phyloP scores from a whole-genome alignment of 2,888 invertebrate species.

The Acleris laterana region DNA sequence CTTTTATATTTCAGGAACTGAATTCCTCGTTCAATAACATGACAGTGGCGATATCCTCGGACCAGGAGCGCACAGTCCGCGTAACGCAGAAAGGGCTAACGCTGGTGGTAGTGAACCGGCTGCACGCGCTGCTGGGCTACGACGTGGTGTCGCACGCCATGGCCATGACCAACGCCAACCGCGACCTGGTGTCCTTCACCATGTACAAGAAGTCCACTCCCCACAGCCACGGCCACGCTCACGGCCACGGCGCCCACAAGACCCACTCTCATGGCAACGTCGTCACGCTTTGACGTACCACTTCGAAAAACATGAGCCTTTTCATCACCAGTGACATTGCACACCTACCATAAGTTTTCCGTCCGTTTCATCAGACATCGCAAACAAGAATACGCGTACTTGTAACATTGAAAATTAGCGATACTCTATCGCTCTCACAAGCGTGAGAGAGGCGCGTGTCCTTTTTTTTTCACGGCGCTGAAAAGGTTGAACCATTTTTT shows the following conservation, averaged over 20 bases:
- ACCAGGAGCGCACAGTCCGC: conserved; percentile 67
- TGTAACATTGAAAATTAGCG: too few species aligned
- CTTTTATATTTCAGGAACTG: conserved; percentile 62
- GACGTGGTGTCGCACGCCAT: conserved; percentile 80
- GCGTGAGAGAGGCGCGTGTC: too few species aligned
- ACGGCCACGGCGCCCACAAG: conserved; percentile 53
- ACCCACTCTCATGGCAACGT: conserved; percentile 60
- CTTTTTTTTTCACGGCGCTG: too few species aligned
- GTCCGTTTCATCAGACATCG: too few species aligned
- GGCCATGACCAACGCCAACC: conserved; percentile 80
- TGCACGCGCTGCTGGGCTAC: conserved; percentile 77
- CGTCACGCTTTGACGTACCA: conserved; percentile 60
- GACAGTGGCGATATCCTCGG: conserved; percentile 61
- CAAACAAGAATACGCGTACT: too few species aligned
- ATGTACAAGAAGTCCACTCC: conserved; percentile 74
- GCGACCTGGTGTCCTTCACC: conserved; percentile 77
- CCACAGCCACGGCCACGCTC: conserved; percentile 58
- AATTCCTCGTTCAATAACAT: conserved; percentile 70
- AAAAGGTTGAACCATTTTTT: too few species aligned
- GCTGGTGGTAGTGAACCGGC: conserved; percentile 73
- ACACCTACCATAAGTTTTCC: too few species aligned
- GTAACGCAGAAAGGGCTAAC: conserved; percentile 75
- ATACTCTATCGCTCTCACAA: too few species aligned
- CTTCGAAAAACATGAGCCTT: background rate
- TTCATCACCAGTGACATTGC: too few species aligned